phyloP scores from a whole-genome alignment of 2,888 invertebrate genomes.

The Epirrhoe alternata region DNA sequence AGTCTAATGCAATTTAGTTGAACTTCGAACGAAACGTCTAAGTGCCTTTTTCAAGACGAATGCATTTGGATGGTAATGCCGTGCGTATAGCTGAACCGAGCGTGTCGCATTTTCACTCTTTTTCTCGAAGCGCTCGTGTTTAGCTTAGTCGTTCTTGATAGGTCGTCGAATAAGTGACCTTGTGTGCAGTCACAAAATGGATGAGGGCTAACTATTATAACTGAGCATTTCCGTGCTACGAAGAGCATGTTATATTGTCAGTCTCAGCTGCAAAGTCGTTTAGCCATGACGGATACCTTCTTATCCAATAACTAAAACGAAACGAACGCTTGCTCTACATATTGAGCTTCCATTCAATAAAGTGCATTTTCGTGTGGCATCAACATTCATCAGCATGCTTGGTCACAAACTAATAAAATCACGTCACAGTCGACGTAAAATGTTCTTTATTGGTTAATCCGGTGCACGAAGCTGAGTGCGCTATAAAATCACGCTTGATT shows the following conservation, averaged over 20 bases:
- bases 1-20: slow-evolving; percentile 10
- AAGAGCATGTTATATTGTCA: too few species aligned
- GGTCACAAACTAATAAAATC: slow-evolving; percentile 13
- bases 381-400: slow-evolving; percentile 5
- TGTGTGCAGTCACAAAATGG: too few species aligned
- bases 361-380: slow-evolving; percentile 11
- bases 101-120: neutral
- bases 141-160: too few species aligned
- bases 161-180: too few species aligned
- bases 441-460: slow-evolving; percentile 17
- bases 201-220: too few species aligned
- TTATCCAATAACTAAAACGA: too few species aligned
- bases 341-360: neutral
- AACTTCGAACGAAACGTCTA: slow-evolving; percentile 17
- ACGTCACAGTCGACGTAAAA: slow-evolving; percentile 9
- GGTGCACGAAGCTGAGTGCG: slow-evolving; percentile 1
- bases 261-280: too few species aligned
- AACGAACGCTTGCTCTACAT: too few species aligned
- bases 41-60: slow-evolving; percentile 10
- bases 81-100: neutral
- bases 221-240: too few species aligned
- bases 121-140: neutral
- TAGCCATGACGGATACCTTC: too few species aligned
- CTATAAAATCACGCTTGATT: slow-evolving; percentile 15
- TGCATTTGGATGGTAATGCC: neutral